Evolutionary conservation across 2,888 invertebrate species (phyloP).

Genomic region (Stegana nigrithorax): DNA sequence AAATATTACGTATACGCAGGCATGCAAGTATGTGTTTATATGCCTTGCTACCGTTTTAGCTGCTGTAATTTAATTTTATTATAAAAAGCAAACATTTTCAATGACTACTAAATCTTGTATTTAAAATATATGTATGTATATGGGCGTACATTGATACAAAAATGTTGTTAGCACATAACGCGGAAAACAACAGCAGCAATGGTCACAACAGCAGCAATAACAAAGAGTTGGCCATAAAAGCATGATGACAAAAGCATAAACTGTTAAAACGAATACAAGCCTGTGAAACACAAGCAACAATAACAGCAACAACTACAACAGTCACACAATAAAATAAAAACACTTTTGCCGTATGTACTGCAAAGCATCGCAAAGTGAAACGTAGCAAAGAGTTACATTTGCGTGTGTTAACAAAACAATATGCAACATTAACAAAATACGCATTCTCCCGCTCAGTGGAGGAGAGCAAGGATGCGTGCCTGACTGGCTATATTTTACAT

Average conservation of each 20-base stretch:
- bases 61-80: neutral
- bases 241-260: conserved; percentile 42
- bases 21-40: no score
- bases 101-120: conserved; percentile 41
- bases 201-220: conserved; percentile 31
- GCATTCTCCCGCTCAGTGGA: no score
- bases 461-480: neutral
- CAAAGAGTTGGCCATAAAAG: conserved; percentile 33
- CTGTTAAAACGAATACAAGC: conserved; percentile 25
- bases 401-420: conserved; percentile 15
- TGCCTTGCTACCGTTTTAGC: no score
- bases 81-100: conserved; percentile 17
- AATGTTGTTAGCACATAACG: conserved; percentile 32
- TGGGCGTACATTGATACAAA: neutral
- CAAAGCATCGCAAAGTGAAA: neutral
- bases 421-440: conserved; percentile 29
- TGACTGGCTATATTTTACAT: conserved; percentile 21
- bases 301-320: neutral
- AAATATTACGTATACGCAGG: no score
- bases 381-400: conserved; percentile 8
- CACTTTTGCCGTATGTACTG: neutral
- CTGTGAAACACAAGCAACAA: neutral
- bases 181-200: conserved; percentile 31
- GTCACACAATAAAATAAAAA: neutral
- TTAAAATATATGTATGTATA: conserved; percentile 7